Base-by-base conservation (phyloP, 2,888 invertebrate species). In the Papilio gigon region DNA sequence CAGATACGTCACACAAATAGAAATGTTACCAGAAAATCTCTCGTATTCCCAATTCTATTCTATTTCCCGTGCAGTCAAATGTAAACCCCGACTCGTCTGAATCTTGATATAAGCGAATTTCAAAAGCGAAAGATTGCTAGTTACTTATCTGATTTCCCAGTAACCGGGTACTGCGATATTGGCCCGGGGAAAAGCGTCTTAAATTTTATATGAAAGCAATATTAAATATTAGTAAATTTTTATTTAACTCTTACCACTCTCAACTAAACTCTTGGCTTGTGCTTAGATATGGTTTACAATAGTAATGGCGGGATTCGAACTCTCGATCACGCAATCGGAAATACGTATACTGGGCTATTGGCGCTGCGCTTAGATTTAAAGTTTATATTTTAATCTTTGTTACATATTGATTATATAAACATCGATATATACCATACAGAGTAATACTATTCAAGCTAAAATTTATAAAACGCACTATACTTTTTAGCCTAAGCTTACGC, bases 21-120 rank as follows among this genome's bases (percentile, higher is more conserved):
- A 30, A 56, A 56, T 56, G n/a, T 56, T 56, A 56, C 30, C 30
- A 30, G 27, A 56, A 56, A 56, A 56, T 53, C 30, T 27, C 12
- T 50, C 50, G 9, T 53, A 30, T 53, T 30, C 30, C 30, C 53
- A 53, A 53, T 56, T 56, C 53, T 30, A 30, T 56, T 56, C 53
- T 56, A 30, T 56, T 56, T 56, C 17, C 53, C 17, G 53, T 0
- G 14, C 30, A 17, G n/a, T 30, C 53, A 30, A 56, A 56, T 17
- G 53, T 56, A 30, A 56, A 56, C 30, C 30, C 30, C 53, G 14
- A 11, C 30, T 30, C 53, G 53, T 56, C 53, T 56, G 53, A 30
- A 56, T 56, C 53, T 56, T 56, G 53, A 56, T 56, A 56, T 56
- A 30, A 56, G 30, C n/a, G 53, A 56, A 56, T 56, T 30, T 56